Evolutionary conservation across 2,113 vertebrate species (phyloP), one percentile per base, ranked within the genome.

Genomic region (Climacteris rufus): DNA sequence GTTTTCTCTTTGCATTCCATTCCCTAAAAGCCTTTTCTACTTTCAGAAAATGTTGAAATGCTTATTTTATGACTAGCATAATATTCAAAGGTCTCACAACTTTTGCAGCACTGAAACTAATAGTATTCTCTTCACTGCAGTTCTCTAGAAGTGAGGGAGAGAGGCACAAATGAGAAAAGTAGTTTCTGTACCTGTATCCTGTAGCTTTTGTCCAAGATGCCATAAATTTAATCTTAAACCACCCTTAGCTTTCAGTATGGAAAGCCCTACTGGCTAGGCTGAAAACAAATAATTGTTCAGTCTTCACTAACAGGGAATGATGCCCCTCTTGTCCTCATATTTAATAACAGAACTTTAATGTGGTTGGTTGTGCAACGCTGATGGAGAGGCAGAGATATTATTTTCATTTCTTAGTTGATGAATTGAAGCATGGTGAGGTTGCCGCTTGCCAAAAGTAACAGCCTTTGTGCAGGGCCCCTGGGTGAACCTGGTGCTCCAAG

Each of bases 1-100:
- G 81, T 95, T 91, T 95, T 91, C 44, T 85, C 60, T 72, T 93
- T 87, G 53, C 79, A 90, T 84, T 96, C 82, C 81, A 53, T 92
- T 89, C 47, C 71, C 87, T 85, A 70, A 87, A 95, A 92, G 45
- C 53, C 31, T 89, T 87, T 93, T 86, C 40, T 89, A 33, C 66
- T 96, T 86, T 87, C 81, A 92, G 69, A 70, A 93, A 74, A 39
- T 50, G n/a, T 80, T 95, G 57, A 83, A 96, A 92, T 91, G 39
- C 78, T 81, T 94, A 15, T 89, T 95, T 96, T 77, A 66, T 96
- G 57, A 61, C 27, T 61, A 89, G 60, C 23, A 31, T 80, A 76
- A 54, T 91, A 49, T 24, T 92, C 16, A 54, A 53, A 92, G 21
- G 69, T 87, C 59, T 92, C 66, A 56, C 64, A 91, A 10, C 24